Evolutionary conservation across 2,888 invertebrate genomes (phyloP).

Genomic region (Rhingia campestris): DNA sequence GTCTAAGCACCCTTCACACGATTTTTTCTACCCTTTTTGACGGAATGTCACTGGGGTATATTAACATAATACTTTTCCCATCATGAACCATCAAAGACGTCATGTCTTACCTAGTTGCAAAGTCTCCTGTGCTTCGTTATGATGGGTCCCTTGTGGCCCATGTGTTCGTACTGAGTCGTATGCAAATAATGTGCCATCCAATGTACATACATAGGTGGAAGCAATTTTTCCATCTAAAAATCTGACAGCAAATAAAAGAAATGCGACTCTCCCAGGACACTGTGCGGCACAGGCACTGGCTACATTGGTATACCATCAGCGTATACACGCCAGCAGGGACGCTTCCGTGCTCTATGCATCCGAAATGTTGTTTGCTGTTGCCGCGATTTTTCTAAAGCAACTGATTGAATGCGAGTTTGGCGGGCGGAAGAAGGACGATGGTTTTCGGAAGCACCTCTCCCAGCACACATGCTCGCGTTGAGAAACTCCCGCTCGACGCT

Average conservation of each 20-base stretch:
- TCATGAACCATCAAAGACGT: constrained; percentile 32
- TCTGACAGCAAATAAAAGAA: constrained; percentile 31
- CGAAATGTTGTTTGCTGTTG: constrained; percentile 25
- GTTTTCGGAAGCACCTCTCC: constrained; percentile 15
- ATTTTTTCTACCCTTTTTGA: constrained; percentile 52
- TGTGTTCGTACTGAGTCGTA: constrained; percentile 20
- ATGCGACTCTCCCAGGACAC: constrained; percentile 17
- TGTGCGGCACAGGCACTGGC: background rate
- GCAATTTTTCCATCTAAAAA: constrained; percentile 14
- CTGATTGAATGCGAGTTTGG: constrained; percentile 45
- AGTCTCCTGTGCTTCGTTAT: constrained; percentile 18
- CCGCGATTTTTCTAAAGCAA: constrained; percentile 40
- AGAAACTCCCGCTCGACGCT: constrained; percentile 14
- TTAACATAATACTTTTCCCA: constrained; percentile 59
- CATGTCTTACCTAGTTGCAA: constrained; percentile 30
- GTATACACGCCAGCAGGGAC: constrained; percentile 5
- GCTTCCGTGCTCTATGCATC: constrained; percentile 29
- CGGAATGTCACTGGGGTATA: constrained; percentile 55
- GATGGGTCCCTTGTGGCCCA: constrained; percentile 9
- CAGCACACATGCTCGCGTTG: background rate
- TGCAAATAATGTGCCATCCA: constrained; percentile 38
- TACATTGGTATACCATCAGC: constrained; percentile 16
- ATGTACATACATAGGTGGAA: constrained; percentile 1
- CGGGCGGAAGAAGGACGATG: background rate
- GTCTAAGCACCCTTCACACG: constrained; percentile 39